Percentiles rank a stretch among this genome's conserved stretches.
Conservation (phyloP, 2,888 invertebrate species). For the Aphodius sticticus region DNA sequence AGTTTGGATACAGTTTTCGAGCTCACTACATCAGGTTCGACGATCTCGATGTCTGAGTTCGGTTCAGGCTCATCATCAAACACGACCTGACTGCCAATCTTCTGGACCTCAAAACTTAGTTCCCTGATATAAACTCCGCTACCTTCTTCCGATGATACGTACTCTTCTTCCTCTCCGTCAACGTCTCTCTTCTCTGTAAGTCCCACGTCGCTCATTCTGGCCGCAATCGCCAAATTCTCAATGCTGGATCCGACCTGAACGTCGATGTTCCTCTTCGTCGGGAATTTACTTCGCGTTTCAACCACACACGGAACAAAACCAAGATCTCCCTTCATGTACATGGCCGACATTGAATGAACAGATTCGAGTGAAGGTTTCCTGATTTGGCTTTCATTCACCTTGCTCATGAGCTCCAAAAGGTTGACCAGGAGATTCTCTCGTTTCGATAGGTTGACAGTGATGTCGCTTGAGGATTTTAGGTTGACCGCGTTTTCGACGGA, state of each 20-base stretch:
- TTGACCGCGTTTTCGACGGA: slow-evolving; percentile 68
- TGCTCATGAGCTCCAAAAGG: slow-evolving; percentile 52
- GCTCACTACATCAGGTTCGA: no score
- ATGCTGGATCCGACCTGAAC: slow-evolving; percentile 51
- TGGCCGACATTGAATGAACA: slow-evolving; percentile 54
- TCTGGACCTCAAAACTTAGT: slow-evolving; percentile 40
- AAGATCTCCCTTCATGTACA: slow-evolving; percentile 71
- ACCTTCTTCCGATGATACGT: slow-evolving; percentile 50
- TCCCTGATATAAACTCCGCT: slow-evolving; percentile 54
- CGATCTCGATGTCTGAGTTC: slow-evolving; percentile 8
- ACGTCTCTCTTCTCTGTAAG: slow-evolving; percentile 24
- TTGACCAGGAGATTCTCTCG: slow-evolving; percentile 64
- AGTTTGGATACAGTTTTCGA: no score
- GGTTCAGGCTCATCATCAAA: slow-evolving; percentile 52
- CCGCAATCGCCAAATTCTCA: slow-evolving; percentile 43
- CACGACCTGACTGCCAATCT: slow-evolving; percentile 57
- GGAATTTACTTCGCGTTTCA: slow-evolving; percentile 49
- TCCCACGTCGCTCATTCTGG: slow-evolving; percentile 15
- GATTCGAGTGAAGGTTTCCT: slow-evolving; percentile 61
- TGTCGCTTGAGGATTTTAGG: slow-evolving; percentile 56
- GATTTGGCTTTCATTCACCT: slow-evolving; percentile 54
- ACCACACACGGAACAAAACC: slow-evolving; percentile 70
- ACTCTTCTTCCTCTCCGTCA: slow-evolving; percentile 48
- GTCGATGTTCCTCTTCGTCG: slow-evolving; percentile 49
- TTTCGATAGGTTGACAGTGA: slow-evolving; percentile 63